Evolutionary conservation across 2,888 invertebrate species (phyloP).

Genomic region (Slavum lentiscoides): DNA sequence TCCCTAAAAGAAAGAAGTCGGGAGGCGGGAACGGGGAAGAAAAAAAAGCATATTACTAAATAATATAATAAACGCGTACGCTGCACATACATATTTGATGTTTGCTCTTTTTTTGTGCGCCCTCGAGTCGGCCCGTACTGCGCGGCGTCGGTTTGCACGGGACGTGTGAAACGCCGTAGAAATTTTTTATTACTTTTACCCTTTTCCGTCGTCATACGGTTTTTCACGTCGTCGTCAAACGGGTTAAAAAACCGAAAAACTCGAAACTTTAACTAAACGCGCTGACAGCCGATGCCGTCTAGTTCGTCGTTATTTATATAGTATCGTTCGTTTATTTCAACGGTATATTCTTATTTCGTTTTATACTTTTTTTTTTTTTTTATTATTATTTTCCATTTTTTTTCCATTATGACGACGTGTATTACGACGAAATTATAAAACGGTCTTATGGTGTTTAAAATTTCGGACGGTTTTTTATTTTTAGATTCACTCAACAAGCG

Average conservation of each 20-base stretch:
- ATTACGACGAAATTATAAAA: no score
- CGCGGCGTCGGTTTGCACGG: background rate
- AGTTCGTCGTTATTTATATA: background rate
- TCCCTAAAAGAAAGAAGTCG: conserved; percentile 3
- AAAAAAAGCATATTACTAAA: background rate
- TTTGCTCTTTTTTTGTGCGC: background rate
- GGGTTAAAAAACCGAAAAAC: conserved; percentile 37
- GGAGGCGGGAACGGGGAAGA: background rate
- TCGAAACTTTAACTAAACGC: background rate
- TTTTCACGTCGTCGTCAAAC: background rate
- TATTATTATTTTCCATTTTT: background rate
- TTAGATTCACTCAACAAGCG: no score
- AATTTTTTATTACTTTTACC: conserved; percentile 17
- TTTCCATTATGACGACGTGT: background rate
- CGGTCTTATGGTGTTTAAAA: no score
- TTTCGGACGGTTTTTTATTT: no score
- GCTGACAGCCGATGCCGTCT: background rate
- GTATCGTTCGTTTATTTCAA: no score
- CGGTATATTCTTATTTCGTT: background rate
- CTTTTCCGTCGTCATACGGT: background rate
- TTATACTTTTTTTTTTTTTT: background rate
- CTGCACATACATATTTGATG: background rate
- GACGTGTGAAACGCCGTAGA: conserved; percentile 35
- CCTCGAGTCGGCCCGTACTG: background rate
- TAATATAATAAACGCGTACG: background rate